Conservation (phyloP, 1,140 invertebrate genomes). For the Pachyrhynchus sulphureomaculatus region DNA sequence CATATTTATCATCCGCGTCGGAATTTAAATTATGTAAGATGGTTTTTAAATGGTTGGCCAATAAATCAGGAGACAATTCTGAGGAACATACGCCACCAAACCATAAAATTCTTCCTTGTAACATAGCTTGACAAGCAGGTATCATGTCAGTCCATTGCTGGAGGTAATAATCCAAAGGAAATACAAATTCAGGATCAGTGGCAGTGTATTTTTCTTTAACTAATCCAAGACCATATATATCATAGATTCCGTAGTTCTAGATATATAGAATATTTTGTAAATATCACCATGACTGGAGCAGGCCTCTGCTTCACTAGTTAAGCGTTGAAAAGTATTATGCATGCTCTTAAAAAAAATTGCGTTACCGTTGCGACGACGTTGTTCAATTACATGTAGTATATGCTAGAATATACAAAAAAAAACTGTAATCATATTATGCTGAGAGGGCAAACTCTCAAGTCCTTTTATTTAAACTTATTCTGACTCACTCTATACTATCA, state of each 20-base stretch:
- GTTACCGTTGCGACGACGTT: neutral
- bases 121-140: neutral
- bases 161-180: constrained; percentile 13
- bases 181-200: constrained; percentile 12
- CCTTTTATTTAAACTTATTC: too few relatives aligned
- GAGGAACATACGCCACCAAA: constrained; percentile 13
- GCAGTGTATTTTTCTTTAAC: constrained; percentile 3
- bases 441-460: too few relatives aligned
- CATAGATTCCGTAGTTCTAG: constrained; percentile 20
- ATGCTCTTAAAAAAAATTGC: constrained; percentile 11
- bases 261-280: neutral
- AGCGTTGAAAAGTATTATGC: constrained; percentile 13
- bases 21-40: constrained; percentile 7
- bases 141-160: constrained; percentile 15
- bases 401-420: too few relatives aligned
- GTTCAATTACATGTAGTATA: constrained; percentile 3
- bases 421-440: too few relatives aligned
- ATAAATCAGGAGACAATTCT: neutral
- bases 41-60: constrained; percentile 14
- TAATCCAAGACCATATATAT: constrained; percentile 18
- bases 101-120: constrained; percentile 25
- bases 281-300: neutral
- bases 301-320: constrained; percentile 5
- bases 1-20: constrained; percentile 3
- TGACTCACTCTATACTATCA: too few relatives aligned